Conservation (phyloP, 2,888 invertebrate species). For the Tenthredo amoena region DNA sequence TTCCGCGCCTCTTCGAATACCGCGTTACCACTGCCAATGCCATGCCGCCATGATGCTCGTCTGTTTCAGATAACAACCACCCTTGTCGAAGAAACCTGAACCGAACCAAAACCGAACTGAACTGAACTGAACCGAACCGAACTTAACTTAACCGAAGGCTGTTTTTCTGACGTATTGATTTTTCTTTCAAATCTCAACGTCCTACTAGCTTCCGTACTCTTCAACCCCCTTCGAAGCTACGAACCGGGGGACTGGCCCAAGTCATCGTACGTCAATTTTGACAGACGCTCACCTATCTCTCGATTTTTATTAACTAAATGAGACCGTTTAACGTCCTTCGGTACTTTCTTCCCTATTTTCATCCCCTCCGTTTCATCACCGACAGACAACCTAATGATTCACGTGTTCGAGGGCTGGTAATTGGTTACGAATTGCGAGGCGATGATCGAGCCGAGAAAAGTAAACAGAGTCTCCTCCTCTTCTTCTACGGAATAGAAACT, state of each 20-base stretch:
- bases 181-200: constrained; percentile 60
- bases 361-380: neutral
- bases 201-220: neutral
- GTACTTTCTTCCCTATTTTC: too few species aligned
- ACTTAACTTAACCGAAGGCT: constrained; percentile 57
- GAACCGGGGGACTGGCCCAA: neutral
- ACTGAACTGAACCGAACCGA: neutral
- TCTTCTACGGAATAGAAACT: neutral
- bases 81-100: constrained; percentile 56
- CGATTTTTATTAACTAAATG: too few species aligned
- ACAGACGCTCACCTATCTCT: neutral
- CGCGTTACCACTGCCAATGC: constrained; percentile 41
- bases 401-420: constrained; percentile 43
- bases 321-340: too few species aligned
- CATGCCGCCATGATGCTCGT: constrained; percentile 61
- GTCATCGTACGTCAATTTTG: constrained; percentile 31
- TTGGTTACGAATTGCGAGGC: constrained; percentile 33
- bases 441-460: constrained; percentile 46
- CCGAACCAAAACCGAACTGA: neutral
- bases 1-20: constrained; percentile 44
- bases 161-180: constrained; percentile 65
- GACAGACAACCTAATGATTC: neutral
- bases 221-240: neutral
- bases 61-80: constrained; percentile 66
- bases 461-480: constrained; percentile 24